phyloP scores from a whole-genome alignment of 1,140 invertebrate species.

The Mesaphorura yosii region DNA sequence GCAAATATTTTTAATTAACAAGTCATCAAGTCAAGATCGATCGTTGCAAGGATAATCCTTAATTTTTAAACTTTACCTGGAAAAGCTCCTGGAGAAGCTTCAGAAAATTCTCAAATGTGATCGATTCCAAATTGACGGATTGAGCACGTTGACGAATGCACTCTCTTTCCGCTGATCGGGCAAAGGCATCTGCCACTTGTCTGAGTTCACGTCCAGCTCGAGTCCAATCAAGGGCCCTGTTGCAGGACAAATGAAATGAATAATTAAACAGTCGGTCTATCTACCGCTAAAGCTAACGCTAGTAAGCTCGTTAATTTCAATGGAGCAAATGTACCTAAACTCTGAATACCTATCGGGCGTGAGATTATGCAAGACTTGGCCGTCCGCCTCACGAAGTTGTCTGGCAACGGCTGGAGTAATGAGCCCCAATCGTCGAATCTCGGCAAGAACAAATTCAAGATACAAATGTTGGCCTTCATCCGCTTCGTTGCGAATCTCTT shows the following conservation, averaged over 20 bases:
- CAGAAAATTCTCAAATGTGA: constrained; percentile 23
- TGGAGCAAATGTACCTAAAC: no score
- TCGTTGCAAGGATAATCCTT: not conserved
- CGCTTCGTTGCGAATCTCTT: constrained; percentile 20
- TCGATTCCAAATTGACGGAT: constrained; percentile 11
- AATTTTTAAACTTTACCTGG: constrained; percentile 12
- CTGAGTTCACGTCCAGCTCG: constrained; percentile 24
- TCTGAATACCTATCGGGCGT: no score
- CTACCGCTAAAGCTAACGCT: not conserved
- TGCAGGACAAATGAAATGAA: no score
- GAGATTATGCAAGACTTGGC: no score
- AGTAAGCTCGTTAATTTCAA: not conserved
- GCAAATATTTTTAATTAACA: no score
- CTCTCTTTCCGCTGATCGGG: constrained; percentile 20
- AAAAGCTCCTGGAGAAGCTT: constrained; percentile 27
- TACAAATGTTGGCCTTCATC: constrained; percentile 25
- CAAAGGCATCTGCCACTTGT: constrained; percentile 28
- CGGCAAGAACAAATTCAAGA: constrained; percentile 19
- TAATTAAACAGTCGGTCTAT: no score
- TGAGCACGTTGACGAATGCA: constrained; percentile 19
- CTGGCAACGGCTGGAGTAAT: no score
- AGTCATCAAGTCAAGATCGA: not conserved
- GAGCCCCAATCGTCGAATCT: constrained; percentile 14
- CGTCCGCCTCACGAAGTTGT: no score
- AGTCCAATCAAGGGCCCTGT: constrained; percentile 27